These are phyloP conservation scores for Drosophila imparisetae DNA, from an alignment of 2,888 invertebrate genomes.

Conservation along the genomic window DNA sequence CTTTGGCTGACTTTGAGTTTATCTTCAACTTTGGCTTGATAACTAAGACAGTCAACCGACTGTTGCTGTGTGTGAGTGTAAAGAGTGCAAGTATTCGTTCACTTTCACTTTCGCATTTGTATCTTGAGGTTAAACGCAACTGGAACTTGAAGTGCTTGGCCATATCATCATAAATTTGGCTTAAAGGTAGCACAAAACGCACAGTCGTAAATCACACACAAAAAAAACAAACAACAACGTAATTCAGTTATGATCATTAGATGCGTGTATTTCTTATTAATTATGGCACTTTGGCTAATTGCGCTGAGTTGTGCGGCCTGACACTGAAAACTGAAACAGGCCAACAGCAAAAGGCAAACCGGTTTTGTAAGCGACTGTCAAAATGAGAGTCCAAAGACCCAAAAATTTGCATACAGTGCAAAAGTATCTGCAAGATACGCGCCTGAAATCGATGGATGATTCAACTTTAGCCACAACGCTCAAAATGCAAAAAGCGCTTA, in stretches of 20 bases:
- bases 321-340: slow-evolving; percentile 59
- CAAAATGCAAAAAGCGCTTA: slow-evolving; percentile 64
- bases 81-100: slow-evolving; percentile 61
- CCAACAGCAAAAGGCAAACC: slow-evolving; percentile 32
- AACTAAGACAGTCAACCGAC: background rate
- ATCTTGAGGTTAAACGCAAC: slow-evolving; percentile 45
- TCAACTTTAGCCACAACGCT: slow-evolving; percentile 54
- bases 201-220: slow-evolving; percentile 48
- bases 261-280: slow-evolving; percentile 63
- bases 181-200: slow-evolving; percentile 22
- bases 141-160: slow-evolving; percentile 25
- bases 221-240: slow-evolving; percentile 10
- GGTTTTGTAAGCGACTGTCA: slow-evolving; percentile 41
- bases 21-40: slow-evolving; percentile 5
- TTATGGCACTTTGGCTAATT: slow-evolving; percentile 64
- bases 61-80: slow-evolving; percentile 3
- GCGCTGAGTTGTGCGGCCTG: slow-evolving; percentile 33
- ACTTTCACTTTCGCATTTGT: slow-evolving; percentile 73
- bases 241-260: slow-evolving; percentile 63
- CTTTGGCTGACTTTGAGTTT: slow-evolving; percentile 4
- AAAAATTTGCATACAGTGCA: slow-evolving; percentile 60
- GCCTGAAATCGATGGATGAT: slow-evolving; percentile 74
- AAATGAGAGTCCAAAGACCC: slow-evolving; percentile 62
- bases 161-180: slow-evolving; percentile 57
- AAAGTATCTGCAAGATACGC: slow-evolving; percentile 57